Conservation (phyloP, 2,113 vertebrate species). For the Tonatia bakeri region DNA sequence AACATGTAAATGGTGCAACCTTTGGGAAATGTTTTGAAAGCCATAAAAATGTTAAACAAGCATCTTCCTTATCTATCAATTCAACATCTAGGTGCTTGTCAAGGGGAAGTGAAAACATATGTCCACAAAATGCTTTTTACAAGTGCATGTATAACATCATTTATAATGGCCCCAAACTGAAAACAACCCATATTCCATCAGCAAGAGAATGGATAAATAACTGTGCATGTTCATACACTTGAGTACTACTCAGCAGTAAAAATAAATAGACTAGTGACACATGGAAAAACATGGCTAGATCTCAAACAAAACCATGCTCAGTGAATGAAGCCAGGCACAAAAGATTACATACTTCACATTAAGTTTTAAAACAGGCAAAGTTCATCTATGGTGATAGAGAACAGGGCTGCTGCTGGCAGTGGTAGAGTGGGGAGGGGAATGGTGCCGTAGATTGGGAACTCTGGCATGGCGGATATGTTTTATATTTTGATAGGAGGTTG, state of each 20-base stretch:
- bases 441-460: not conserved
- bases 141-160: not conserved
- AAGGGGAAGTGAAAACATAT: not conserved
- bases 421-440: not conserved
- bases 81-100: not conserved
- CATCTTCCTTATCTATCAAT: not conserved
- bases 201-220: not conserved
- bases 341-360: not conserved
- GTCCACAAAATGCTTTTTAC: not conserved
- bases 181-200: not conserved
- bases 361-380: not conserved
- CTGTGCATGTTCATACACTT: not conserved
- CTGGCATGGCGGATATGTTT: not conserved
- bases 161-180: not conserved
- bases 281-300: not conserved
- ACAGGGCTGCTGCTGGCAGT: not conserved
- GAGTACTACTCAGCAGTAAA: not conserved
- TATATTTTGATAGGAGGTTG: not conserved
- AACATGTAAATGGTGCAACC: not conserved
- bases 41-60: not conserved
- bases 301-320: not conserved
- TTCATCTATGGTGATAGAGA: not conserved
- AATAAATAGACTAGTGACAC: not conserved
- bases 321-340: not conserved
- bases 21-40: not conserved